These are phyloP conservation scores for Apamea crenata DNA, from an alignment of 2,888 invertebrate genomes.

Conservation along the genomic window DNA sequence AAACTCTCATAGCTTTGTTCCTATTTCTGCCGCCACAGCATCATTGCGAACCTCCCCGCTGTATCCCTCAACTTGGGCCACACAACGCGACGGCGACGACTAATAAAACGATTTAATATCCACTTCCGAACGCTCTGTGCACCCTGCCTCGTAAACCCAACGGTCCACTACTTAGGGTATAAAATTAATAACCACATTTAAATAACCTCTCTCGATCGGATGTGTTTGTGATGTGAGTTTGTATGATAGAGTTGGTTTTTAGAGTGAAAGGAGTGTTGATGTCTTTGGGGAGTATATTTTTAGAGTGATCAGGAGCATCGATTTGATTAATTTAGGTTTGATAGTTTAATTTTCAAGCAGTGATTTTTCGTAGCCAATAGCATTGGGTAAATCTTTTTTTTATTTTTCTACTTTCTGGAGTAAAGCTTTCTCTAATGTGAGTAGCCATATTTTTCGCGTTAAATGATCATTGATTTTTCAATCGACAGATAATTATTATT, in stretches of 20 bases:
- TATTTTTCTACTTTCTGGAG: neutral
- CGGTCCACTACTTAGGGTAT: slow-evolving; percentile 63
- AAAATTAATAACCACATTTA: slow-evolving; percentile 67
- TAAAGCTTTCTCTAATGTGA: neutral
- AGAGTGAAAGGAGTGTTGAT: neutral
- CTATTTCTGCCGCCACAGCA: neutral
- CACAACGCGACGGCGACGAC: slow-evolving; percentile 68
- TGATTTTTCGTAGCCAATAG: neutral
- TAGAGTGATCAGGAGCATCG: neutral
- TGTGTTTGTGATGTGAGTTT: slow-evolving; percentile 27
- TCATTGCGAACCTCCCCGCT: slow-evolving; percentile 35
- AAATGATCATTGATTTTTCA: neutral
- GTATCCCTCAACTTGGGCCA: slow-evolving; percentile 6
- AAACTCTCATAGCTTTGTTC: neutral
- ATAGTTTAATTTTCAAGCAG: neutral
- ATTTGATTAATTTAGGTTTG: neutral
- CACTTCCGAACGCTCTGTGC: slow-evolving; percentile 76
- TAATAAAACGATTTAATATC: slow-evolving; percentile 81
- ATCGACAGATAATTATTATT: no score
- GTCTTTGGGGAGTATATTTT: neutral
- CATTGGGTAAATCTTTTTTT: neutral
- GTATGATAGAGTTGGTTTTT: neutral
- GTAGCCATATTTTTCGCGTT: neutral
- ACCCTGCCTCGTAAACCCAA: slow-evolving; percentile 69
- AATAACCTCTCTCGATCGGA: slow-evolving; percentile 57